Base-by-base conservation (phyloP, 1,140 invertebrate species). In the Melipona quadrifasciata region DNA sequence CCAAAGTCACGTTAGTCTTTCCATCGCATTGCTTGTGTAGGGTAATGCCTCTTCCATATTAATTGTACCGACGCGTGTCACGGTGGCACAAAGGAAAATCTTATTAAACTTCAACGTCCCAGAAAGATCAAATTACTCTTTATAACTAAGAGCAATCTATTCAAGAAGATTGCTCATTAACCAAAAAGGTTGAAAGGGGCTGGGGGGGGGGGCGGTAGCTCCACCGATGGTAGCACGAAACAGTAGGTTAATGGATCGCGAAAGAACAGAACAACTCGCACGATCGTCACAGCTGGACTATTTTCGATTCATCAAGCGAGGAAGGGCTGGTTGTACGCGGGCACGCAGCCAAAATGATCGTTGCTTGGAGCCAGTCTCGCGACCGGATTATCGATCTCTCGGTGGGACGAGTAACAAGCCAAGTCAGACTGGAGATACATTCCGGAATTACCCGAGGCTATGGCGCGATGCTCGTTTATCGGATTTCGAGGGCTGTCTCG, bases 381-480 rank as follows among this genome's bases (percentile, higher is more conserved):
- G 39, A 47, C 39, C 39, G 39, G 39, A 47, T 47, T 47, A 47
- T 47, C 39, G 39, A 47, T 47, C 39, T 47, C 39, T 47, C 51
- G 47, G 19, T 27, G 6, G 19, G 53, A 61, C n/a, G n/a, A 51
- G 81, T 51, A 71, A 24, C 24, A 3, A 24, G 6, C 57, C 8
- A 80, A 55, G 67, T 80, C 71, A 55, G 47, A 61, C 34, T 55
- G 24, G 61, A 57, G 51, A 39, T 58, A 76, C 65, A 73, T 78
- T 88, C 82, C 67, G 76, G 53, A 82, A 83, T 78, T 61, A 57
- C 34, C 67, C 53, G 24, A 53, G 76, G 31, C 47, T 61, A 4
- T 53, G 16, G 34, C 76, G 24, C 77, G 24, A 24, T 51, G n/a
- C 53, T 77, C 78, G 84, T 82, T 86, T 61, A 72, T 86, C 68